A percentile compares a stretch with the other conserved stretches of the same genome.
Conservation (phyloP, 2,113 vertebrate species). For the Caretta caretta region DNA sequence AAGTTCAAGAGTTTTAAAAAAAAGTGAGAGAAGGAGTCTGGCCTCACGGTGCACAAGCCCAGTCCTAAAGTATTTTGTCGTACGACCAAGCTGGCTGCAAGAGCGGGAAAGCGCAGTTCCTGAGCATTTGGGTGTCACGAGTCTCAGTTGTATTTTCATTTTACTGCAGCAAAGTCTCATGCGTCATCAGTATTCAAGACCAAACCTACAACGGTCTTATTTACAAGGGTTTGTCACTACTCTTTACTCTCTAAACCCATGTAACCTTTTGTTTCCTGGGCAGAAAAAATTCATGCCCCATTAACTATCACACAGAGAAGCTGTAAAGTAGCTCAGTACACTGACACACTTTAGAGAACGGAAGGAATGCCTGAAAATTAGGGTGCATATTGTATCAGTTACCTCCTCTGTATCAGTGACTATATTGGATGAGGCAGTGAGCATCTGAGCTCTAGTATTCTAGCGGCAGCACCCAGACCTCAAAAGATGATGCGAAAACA, state of each 20-base stretch:
- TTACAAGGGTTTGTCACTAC: background rate
- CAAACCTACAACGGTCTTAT: background rate
- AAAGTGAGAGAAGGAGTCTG: background rate
- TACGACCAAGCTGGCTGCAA: background rate
- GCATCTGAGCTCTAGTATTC: accelerated
- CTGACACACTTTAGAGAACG: background rate
- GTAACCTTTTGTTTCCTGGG: background rate
- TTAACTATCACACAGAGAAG: background rate
- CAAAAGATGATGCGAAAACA: accelerated
- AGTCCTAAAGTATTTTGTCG: background rate
- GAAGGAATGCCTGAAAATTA: background rate
- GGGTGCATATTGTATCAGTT: background rate
- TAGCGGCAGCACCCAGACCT: accelerated
- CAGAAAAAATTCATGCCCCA: background rate
- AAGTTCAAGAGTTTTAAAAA: background rate
- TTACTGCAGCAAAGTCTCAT: background rate
- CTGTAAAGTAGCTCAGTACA: background rate
- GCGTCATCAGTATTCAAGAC: background rate
- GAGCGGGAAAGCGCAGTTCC: background rate
- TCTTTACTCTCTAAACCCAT: too few species aligned
- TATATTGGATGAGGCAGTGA: background rate
- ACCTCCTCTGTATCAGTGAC: background rate
- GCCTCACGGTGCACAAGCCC: background rate
- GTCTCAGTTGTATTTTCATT: background rate
- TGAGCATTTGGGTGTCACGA: background rate